These are phyloP conservation scores for Ennomos quercinarius DNA, from an alignment of 2,888 invertebrate genomes.

Conservation along the genomic window DNA sequence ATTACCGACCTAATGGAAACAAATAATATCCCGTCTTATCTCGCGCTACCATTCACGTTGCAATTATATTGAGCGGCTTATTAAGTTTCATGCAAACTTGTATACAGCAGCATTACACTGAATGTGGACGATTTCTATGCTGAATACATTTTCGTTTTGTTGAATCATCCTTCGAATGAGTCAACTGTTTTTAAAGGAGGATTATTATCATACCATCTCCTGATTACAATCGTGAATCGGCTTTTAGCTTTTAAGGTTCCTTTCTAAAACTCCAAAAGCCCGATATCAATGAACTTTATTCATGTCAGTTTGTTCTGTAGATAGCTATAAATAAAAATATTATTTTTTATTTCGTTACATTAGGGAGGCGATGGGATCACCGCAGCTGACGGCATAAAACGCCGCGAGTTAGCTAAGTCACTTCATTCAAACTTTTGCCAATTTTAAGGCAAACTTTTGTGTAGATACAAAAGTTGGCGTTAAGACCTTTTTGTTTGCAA, in stretches of 20 bases:
- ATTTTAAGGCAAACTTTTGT: conserved; percentile 74
- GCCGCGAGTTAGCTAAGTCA: conserved; percentile 76
- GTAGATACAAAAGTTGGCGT: conserved; percentile 70
- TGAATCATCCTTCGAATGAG: conserved; percentile 27
- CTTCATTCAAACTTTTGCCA: conserved; percentile 81
- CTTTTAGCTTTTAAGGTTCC: conserved; percentile 31
- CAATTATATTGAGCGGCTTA: conserved; percentile 49
- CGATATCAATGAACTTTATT: conserved; percentile 37
- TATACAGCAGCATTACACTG: conserved; percentile 36
- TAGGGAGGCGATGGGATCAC: conserved; percentile 76
- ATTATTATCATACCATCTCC: conserved; percentile 28
- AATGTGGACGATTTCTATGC: conserved; percentile 30
- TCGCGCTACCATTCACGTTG: conserved; percentile 54
- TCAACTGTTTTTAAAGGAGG: conserved; percentile 27
- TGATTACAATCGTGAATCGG: conserved; percentile 22
- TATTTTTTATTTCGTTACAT: conserved; percentile 76
- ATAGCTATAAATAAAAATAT: conserved; percentile 69
- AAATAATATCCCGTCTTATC: conserved; percentile 59
- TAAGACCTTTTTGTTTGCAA: conserved; percentile 67
- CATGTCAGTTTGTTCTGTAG: conserved; percentile 50
- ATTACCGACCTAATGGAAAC: conserved; percentile 58
- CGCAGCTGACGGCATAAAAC: conserved; percentile 77
- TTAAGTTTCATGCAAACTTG: conserved; percentile 30
- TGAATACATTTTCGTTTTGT: conserved; percentile 24
- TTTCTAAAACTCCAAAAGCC: conserved; percentile 12